Evolutionary conservation across 2,888 invertebrate genomes (phyloP).

Genomic region (Philonicus albiceps): DNA sequence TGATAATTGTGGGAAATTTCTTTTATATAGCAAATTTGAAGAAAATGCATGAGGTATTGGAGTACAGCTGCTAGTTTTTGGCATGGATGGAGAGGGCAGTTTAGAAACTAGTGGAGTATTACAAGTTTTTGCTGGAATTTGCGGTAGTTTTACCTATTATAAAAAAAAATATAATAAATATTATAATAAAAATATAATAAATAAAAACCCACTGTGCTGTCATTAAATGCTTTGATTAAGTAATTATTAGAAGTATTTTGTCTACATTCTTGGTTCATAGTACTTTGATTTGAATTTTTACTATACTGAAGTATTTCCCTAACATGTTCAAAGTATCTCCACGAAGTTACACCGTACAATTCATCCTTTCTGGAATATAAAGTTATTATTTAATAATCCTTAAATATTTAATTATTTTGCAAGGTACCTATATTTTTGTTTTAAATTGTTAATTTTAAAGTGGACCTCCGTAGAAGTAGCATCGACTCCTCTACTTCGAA

Average conservation of each 20-base stretch:
- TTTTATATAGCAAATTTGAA: background rate
- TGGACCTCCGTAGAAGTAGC: background rate
- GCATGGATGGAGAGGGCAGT: background rate
- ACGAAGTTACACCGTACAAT: background rate
- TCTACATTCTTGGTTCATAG: background rate
- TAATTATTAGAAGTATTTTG: background rate
- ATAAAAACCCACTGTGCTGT: background rate
- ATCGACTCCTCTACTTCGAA: background rate
- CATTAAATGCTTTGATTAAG: background rate
- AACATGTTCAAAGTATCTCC: background rate
- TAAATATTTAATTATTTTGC: background rate
- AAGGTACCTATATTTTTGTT: background rate
- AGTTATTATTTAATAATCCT: background rate
- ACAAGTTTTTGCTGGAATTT: background rate
- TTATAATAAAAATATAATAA: background rate
- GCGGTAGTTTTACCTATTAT: background rate
- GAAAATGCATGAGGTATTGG: background rate
- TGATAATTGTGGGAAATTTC: background rate
- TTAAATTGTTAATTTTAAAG: conserved; percentile 20
- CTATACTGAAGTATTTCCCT: background rate
- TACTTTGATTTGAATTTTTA: background rate
- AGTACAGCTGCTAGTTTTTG: background rate
- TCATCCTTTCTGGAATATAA: background rate
- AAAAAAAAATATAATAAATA: background rate
- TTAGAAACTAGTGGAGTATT: background rate